Conservation (phyloP, 1,140 invertebrate genomes). For the Cryptotermes secundus region DNA sequence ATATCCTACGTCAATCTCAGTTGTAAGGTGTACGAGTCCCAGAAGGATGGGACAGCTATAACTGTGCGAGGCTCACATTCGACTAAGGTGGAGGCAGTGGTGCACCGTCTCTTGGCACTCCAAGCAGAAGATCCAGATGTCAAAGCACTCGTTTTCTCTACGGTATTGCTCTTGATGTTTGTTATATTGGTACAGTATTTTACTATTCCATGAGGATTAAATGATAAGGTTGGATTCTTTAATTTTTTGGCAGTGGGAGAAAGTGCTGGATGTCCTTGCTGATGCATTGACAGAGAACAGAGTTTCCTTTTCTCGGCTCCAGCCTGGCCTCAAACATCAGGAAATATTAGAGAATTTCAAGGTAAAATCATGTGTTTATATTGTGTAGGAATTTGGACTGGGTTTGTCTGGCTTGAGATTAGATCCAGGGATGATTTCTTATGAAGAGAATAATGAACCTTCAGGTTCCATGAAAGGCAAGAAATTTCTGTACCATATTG, state of each 20-base stretch:
- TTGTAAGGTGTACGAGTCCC: constrained; percentile 39
- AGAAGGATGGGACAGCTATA: constrained; percentile 39
- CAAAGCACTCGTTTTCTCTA: constrained; percentile 74
- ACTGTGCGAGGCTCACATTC: constrained; percentile 61
- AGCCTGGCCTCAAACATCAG: constrained; percentile 50
- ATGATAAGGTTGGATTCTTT: not conserved
- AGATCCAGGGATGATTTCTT: too few relatives aligned
- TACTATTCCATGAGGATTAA: not conserved
- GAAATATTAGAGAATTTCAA: constrained; percentile 57
- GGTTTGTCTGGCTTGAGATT: too few relatives aligned
- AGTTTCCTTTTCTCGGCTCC: constrained; percentile 51
- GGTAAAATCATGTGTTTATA: constrained; percentile 47
- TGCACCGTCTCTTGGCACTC: constrained; percentile 60
- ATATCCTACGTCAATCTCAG: constrained; percentile 60
- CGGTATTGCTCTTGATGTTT: constrained; percentile 46
- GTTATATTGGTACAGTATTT: not conserved
- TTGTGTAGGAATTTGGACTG: not conserved
- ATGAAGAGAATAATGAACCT: too few relatives aligned
- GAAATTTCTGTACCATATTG: too few relatives aligned
- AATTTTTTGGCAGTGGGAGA: constrained; percentile 55
- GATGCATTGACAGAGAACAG: constrained; percentile 61
- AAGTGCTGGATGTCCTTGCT: constrained; percentile 62
- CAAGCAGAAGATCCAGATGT: constrained; percentile 55
- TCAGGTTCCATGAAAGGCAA: not conserved
- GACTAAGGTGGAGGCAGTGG: constrained; percentile 70